Evolutionary conservation across 2,113 vertebrate genomes (phyloP), one percentile per base, ranked within the genome.

Genomic region (Saguinus imperator): DNA sequence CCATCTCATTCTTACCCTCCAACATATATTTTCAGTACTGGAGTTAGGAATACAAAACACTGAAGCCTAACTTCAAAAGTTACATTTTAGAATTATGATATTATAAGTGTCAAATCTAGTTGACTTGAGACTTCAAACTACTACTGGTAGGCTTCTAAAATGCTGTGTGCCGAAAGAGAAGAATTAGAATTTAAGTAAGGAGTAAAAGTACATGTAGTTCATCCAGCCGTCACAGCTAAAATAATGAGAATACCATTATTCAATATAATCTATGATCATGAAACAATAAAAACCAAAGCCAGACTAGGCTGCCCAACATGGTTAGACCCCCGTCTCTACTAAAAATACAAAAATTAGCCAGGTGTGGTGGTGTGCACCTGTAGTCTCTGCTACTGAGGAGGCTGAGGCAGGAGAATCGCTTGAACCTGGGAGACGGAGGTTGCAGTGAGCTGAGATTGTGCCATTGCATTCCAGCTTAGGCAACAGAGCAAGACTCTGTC

Each of bases 101-200:
- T 77, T 88, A 82, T 91, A 96, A 77, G 37, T 64, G 29, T 73
- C n/a, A 32, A 91, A 70, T 35, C 23, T 61, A 93, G 88, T 0
- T 94, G 40, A 87, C 43, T 73, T 84, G 43, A 94, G 32, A 93
- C 8, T 77, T 92, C 40, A 95, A 72, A 57, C 12, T 94, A 85
- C 35, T 80, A 73, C 10, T 45, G 16, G 27, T 48, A 94, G n/a
- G 55, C n/a, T 25, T 96, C 80, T 86, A 94, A 89, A 89, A 68
- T 58, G 68, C 3, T 91, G 57, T 20, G 45, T 87, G 70, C 12
- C 37, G 35, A 80, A 90, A 90, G 13, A 64, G 35, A 92, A 23
- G 29, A 58, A 83, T 3, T 86, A 7, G 5, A 84, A 87, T 80
- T 79, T 84, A 84, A 87, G 35, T 61, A 52, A 70, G 20, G 11